phyloP scores from a whole-genome alignment of 2,113 vertebrate species.

The Reinhardtius hippoglossoides region DNA sequence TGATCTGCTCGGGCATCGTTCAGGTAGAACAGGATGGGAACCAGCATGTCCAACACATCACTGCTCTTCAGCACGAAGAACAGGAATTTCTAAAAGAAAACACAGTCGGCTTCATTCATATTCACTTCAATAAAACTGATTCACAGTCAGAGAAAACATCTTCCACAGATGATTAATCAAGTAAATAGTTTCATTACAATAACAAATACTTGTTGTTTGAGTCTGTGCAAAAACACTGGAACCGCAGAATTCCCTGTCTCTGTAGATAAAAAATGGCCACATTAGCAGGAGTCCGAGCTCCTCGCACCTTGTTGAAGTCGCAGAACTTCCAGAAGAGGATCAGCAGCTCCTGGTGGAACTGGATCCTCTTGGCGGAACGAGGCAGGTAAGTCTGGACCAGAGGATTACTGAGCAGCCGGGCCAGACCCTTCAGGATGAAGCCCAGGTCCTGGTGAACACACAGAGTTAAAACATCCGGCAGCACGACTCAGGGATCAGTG shows the following conservation, averaged over 20 bases:
- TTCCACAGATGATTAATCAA: too few species aligned
- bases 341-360: slow-evolving; percentile 96
- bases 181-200: too few species aligned
- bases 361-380: slow-evolving; percentile 96
- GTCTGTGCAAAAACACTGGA: too few species aligned
- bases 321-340: slow-evolving; percentile 99
- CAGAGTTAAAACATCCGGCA: neutral
- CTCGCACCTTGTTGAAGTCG: slow-evolving; percentile 94
- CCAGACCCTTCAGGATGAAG: slow-evolving; percentile 95
- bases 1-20: slow-evolving; percentile 95
- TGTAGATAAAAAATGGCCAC: too few species aligned
- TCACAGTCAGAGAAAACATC: too few species aligned
- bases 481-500: fast-evolving
- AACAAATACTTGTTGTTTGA: too few species aligned
- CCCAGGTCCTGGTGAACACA: slow-evolving; percentile 88
- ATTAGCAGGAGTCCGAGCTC: neutral
- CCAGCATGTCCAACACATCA: slow-evolving; percentile 93
- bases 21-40: slow-evolving; percentile 94
- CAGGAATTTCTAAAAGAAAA: slow-evolving; percentile 90
- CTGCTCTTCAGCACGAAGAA: slow-evolving; percentile 99
- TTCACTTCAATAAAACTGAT: neutral
- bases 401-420: slow-evolving; percentile 92
- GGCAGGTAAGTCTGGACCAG: slow-evolving; percentile 96
- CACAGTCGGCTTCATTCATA: neutral
- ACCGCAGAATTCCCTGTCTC: too few species aligned